A percentile compares a stretch with the other conserved stretches of the same genome.
Conservation (phyloP, 2,113 vertebrate species). For the Mastomys coucha region DNA sequence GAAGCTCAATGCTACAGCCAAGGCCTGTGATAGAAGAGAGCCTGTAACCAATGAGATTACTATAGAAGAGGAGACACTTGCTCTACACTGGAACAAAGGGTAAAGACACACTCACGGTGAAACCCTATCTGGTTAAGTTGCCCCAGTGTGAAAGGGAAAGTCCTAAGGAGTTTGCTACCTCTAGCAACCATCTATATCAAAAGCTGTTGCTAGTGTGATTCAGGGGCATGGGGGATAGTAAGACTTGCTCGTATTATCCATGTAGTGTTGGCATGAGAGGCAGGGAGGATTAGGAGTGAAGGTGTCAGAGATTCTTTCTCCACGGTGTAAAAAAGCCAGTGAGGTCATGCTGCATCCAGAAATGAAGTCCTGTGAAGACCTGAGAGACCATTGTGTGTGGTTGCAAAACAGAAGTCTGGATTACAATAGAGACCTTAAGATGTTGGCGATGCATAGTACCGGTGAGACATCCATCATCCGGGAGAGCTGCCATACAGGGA, state of each 20-base stretch:
- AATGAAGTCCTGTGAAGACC: neutral
- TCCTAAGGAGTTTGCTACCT: neutral
- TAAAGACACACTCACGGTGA: neutral
- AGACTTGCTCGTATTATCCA: neutral
- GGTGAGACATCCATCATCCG: neutral
- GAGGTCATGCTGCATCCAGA: neutral
- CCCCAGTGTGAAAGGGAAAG: too few species aligned
- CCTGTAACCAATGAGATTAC: neutral
- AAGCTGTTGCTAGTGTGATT: too few species aligned
- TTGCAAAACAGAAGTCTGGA: neutral
- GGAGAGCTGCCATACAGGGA: neutral
- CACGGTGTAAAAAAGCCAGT: neutral
- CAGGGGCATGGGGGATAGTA: rapidly evolving
- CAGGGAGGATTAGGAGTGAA: neutral
- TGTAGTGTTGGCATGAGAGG: neutral
- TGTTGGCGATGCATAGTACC: neutral
- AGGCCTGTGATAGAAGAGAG: neutral
- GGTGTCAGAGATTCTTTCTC: too few species aligned
- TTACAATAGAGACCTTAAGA: neutral
- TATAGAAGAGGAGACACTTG: neutral
- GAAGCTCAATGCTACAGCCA: neutral
- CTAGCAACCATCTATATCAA: neutral
- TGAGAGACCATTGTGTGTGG: neutral
- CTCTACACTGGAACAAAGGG: neutral
- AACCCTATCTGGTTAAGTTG: neutral